phyloP scores from a whole-genome alignment of 2,113 vertebrate species.

The Salvelinus alpinus region DNA sequence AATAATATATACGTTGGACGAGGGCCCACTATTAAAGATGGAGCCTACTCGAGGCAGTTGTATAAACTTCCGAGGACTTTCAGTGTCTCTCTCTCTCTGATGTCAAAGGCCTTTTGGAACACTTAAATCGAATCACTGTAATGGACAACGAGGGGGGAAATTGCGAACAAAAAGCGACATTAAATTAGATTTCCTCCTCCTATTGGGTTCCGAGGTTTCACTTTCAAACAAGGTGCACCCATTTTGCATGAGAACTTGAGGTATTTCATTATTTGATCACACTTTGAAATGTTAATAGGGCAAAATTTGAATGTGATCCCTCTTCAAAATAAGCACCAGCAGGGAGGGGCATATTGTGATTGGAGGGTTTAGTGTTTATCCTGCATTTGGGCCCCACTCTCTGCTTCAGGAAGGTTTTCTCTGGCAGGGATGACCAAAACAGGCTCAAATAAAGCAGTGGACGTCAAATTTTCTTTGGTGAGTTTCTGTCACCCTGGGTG shows the following conservation, averaged over 20 bases:
- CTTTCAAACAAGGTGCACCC: slow-evolving; percentile 26
- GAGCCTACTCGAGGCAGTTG: slow-evolving; percentile 45
- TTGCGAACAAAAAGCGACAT: slow-evolving; percentile 27
- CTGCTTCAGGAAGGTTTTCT: slow-evolving; percentile 52
- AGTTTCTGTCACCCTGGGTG: slow-evolving; percentile 63
- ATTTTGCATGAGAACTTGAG: slow-evolving; percentile 17
- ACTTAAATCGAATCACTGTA: slow-evolving; percentile 47
- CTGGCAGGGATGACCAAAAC: slow-evolving; percentile 49
- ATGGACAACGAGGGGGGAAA: slow-evolving; percentile 29
- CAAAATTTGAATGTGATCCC: slow-evolving; percentile 55
- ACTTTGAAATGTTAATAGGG: slow-evolving; percentile 66
- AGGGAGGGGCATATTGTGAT: slow-evolving; percentile 65
- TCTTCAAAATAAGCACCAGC: slow-evolving; percentile 60
- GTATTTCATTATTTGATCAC: slow-evolving; percentile 53
- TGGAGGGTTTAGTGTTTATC: slow-evolving; percentile 69
- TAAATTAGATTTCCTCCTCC: slow-evolving; percentile 58
- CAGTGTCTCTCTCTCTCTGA: slow-evolving; percentile 45
- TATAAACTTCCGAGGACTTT: slow-evolving; percentile 49
- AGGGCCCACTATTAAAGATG: slow-evolving; percentile 51
- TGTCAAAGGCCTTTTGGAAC: slow-evolving; percentile 42
- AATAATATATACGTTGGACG: slow-evolving; percentile 65
- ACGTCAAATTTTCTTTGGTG: slow-evolving; percentile 32
- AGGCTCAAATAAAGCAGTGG: slow-evolving; percentile 46
- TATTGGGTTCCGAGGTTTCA: slow-evolving; percentile 35
- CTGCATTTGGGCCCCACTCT: slow-evolving; percentile 47